A percentile compares a stretch with the other conserved stretches of the same genome.
phyloP scores from a whole-genome alignment of 2,888 invertebrate genomes.

The Catocala fraxini region DNA sequence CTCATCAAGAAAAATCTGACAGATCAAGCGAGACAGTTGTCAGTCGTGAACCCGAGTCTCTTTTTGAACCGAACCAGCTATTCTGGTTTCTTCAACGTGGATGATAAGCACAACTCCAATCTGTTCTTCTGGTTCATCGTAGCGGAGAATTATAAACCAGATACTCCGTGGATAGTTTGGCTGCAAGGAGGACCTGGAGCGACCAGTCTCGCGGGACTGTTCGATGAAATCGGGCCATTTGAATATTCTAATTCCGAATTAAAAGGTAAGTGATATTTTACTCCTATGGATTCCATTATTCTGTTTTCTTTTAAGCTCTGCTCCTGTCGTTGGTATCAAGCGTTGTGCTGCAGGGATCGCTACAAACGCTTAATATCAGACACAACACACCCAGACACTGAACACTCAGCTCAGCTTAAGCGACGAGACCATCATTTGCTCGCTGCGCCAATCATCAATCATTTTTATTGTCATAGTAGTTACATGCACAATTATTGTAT shows the following conservation, averaged over 20 bases:
- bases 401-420: too few species aligned
- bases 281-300: too few species aligned
- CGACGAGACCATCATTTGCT: too few species aligned
- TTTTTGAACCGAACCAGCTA: slow-evolving; percentile 79
- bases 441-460: too few species aligned
- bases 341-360: too few species aligned
- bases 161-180: slow-evolving; percentile 93
- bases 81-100: slow-evolving; percentile 89
- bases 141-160: slow-evolving; percentile 63
- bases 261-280: slow-evolving; percentile 60
- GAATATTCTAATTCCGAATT: slow-evolving; percentile 52
- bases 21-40: slow-evolving; percentile 62
- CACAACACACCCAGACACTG: too few species aligned
- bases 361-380: too few species aligned
- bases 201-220: slow-evolving; percentile 85
- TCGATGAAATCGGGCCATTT: slow-evolving; percentile 79
- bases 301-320: too few species aligned
- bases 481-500: too few species aligned
- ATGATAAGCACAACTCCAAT: slow-evolving; percentile 91
- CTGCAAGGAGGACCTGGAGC: slow-evolving; percentile 95
- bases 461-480: too few species aligned
- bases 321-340: too few species aligned
- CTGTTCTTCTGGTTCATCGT: slow-evolving; percentile 96
- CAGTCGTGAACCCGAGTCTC: slow-evolving; percentile 63
- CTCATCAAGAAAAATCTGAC: slow-evolving; percentile 62